Conservation (phyloP, 2,888 invertebrate genomes). For the Drosophila greeni region DNA sequence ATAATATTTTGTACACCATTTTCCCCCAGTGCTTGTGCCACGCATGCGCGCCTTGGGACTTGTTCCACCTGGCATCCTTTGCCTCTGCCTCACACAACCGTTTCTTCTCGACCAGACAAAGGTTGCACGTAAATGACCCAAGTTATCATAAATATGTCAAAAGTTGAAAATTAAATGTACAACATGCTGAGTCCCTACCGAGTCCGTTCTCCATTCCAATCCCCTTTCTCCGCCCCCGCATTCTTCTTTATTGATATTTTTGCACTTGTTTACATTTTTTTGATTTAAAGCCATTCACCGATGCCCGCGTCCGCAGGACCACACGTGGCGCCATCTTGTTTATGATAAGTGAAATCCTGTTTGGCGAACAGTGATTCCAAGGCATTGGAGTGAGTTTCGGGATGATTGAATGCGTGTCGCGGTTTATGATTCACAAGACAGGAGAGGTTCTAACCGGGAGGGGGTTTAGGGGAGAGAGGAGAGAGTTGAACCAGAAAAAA, state of each 20-base stretch:
- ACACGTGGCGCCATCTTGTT: slow-evolving; percentile 69
- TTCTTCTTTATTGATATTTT: slow-evolving; percentile 65
- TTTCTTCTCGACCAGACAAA: slow-evolving; percentile 62
- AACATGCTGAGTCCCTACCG: slow-evolving; percentile 59
- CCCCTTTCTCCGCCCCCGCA: slow-evolving; percentile 17
- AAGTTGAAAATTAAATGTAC: slow-evolving; percentile 77
- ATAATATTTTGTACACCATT: not conserved
- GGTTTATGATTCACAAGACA: slow-evolving; percentile 31
- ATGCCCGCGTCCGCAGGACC: slow-evolving; percentile 57
- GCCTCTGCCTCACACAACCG: slow-evolving; percentile 10
- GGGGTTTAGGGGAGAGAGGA: not conserved
- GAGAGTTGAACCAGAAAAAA: not conserved
- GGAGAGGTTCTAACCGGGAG: not conserved
- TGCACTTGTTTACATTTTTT: slow-evolving; percentile 71
- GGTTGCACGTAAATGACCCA: slow-evolving; percentile 79
- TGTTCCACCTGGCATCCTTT: slow-evolving; percentile 75
- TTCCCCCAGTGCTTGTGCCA: slow-evolving; percentile 36
- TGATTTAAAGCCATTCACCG: slow-evolving; percentile 69
- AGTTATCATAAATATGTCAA: slow-evolving; percentile 79
- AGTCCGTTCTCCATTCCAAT: slow-evolving; percentile 15
- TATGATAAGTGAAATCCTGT: slow-evolving; percentile 41
- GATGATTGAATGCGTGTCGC: slow-evolving; percentile 36
- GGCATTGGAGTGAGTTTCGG: slow-evolving; percentile 10
- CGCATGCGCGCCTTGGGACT: slow-evolving; percentile 48
- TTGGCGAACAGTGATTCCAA: slow-evolving; percentile 26